Base-by-base conservation (phyloP, 2,888 invertebrate species). In the Brachyptera risi region DNA sequence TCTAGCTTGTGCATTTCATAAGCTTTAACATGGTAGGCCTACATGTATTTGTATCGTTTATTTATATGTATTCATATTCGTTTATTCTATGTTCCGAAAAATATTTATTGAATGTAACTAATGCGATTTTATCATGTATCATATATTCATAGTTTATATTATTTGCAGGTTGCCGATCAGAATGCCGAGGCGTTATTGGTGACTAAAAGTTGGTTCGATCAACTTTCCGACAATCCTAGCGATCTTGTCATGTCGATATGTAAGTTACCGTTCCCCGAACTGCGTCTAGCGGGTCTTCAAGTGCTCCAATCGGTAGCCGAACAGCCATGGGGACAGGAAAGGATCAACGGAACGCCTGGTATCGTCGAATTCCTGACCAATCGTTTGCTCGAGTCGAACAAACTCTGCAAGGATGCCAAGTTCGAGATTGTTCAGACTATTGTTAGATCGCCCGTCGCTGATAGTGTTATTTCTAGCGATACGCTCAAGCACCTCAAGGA, bases 191-290 rank as follows among this genome's bases (percentile, higher is more conserved):
- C 73, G 19, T 73, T 82, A 50, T 69, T 76, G 1, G 73, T 86
- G 1, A 80, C 84, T 0, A 78, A 82, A 66, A 75, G 75, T 19
- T 90, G 89, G 89, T 89, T 83, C 69, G 72, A 73, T 15, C 69
- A 73, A 13, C 73, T 88, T 9, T 74, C 76, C 11, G 71, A 76
- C 1, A 74, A 80, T 61, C 79, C 88, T 0, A 80, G 87, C 72
- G 82, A 84, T 61, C 73, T 83, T 40, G 75, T 92, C 38, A 78
- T 83, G 70, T 72, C 78, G 1, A 75, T 86, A 42, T 83, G 85
- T 63, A 85, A 85, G 65, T 90, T 88, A 74, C 94, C 95, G 5
- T 94, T 95, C 71, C 77, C 83, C 0, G 94, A 95, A 67, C 79
- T 93, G 15, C 85, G 86, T 70, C 71, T 84, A 61, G 84, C 87